Evolutionary conservation across 2,888 invertebrate genomes (phyloP).

Genomic region (Chrysolina haemoptera): DNA sequence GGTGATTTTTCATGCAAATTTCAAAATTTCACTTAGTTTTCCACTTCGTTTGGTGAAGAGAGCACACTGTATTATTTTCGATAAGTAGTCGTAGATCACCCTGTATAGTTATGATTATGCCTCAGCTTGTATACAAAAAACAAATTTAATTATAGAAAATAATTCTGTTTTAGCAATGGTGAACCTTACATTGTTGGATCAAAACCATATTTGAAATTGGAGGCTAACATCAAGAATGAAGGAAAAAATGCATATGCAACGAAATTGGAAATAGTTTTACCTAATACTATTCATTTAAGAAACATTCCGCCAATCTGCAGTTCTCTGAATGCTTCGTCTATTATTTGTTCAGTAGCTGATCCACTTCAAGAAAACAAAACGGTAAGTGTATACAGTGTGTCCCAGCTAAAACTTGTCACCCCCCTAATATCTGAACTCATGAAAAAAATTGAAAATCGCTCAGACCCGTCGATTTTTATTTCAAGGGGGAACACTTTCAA

Average conservation of each 20-base stretch:
- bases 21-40: too few relatives aligned
- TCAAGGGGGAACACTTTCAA: too few relatives aligned
- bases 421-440: too few relatives aligned
- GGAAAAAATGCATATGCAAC: conserved; percentile 72
- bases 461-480: too few relatives aligned
- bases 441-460: too few relatives aligned
- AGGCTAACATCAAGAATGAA: conserved; percentile 64
- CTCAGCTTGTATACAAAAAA: not conserved
- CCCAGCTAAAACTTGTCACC: too few relatives aligned
- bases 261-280: conserved; percentile 69
- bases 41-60: too few relatives aligned
- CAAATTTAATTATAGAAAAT: not conserved
- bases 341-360: conserved; percentile 63
- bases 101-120: too few relatives aligned
- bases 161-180: conserved; percentile 48
- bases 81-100: too few relatives aligned
- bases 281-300: conserved; percentile 61
- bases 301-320: conserved; percentile 57
- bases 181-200: conserved; percentile 64
- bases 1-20: too few relatives aligned
- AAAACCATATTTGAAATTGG: conserved; percentile 58
- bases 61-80: too few relatives aligned
- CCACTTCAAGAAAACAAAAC: conserved; percentile 55
- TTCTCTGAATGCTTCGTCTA: conserved; percentile 46
- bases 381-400: conserved; percentile 31